A percentile compares a stretch with the other conserved stretches of the same genome.
phyloP scores from a whole-genome alignment of 37 sponge, comb jelly and placozoan species.

The Oopsacas minuta region DNA sequence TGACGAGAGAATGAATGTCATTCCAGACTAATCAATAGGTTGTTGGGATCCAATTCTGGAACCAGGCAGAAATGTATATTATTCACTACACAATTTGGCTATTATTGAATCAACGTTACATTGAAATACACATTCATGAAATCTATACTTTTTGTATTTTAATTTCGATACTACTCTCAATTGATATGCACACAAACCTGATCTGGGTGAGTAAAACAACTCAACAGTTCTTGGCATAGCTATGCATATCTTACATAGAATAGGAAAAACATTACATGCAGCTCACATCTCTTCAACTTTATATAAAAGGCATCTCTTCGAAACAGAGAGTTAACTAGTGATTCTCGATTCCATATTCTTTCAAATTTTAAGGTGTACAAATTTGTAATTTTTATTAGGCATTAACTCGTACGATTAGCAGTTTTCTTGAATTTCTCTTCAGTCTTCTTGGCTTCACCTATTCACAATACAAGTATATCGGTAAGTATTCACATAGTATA shows the following conservation, averaged over 20 bases:
- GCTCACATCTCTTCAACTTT: neutral
- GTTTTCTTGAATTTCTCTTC: neutral
- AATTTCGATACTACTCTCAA: neutral
- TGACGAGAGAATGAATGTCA: neutral
- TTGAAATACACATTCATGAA: neutral
- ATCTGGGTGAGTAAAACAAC: neutral
- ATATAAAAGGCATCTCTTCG: neutral
- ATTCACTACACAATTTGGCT: neutral
- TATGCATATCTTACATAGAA: neutral
- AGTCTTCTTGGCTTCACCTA: neutral
- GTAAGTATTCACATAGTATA: constrained; percentile 7
- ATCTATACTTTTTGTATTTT: neutral
- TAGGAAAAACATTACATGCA: too few relatives aligned
- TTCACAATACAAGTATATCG: neutral
- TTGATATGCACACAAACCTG: neutral
- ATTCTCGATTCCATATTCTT: neutral
- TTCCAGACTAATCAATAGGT: neutral
- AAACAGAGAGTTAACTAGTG: constrained; percentile 8
- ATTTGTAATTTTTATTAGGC: constrained; percentile 14
- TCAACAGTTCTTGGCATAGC: neutral
- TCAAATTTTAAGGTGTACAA: neutral
- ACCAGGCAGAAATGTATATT: neutral
- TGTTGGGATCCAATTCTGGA: neutral
- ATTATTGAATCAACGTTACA: neutral
- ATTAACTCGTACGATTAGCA: neutral